Evolutionary conservation across 2,888 invertebrate genomes (phyloP), one percentile per base, ranked within the genome.

Genomic region (Drosophila subquinaria): DNA sequence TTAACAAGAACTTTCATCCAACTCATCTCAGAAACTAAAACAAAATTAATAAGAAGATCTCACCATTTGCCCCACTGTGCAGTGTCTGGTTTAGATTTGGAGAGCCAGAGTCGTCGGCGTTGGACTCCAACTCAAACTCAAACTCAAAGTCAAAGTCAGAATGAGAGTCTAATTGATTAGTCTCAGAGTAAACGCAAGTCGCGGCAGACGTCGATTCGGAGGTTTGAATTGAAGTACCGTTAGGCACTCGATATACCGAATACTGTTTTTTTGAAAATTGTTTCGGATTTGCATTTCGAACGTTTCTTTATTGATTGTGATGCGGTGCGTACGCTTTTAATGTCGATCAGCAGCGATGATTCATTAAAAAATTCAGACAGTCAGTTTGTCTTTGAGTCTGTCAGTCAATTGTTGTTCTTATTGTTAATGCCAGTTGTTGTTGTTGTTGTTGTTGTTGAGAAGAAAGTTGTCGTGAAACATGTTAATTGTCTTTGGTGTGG

Each of bases 381-480:
- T 48, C 35, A 17, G 30, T 48, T 60, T 13, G 20, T 52, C 42
- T 23, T 23, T 30, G n/a, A n/a, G 60, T 38, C 61, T 9, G 52
- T 48, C 33, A 42, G 20, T 48, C 68, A 51, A 48, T 65, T 51
- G 59, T 48, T 38, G 40, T 40, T 69, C 42, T 62, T 59, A 27
- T 52, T 71, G 43, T 47, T 66, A 33, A 53, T 65, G 55, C 2
- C 11, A 11, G 48, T 53, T 60, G 53, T 45, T 33, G 27, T 61
- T 63, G 53, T 42, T 35, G 27, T n/a, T 63, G 53, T 57, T 48
- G 38, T 33, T 40, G 70, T 59, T 10, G 38, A 68, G 66, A 85
- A 89, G 85, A 85, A 89, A 89, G 89, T 89, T 85, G 87, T 67
- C 68, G 65, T 56, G 43, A 64, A 79, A 87, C 88, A 87, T 83